Evolutionary conservation across 2,113 vertebrate species (phyloP).

Genomic region (Nicator chloris): DNA sequence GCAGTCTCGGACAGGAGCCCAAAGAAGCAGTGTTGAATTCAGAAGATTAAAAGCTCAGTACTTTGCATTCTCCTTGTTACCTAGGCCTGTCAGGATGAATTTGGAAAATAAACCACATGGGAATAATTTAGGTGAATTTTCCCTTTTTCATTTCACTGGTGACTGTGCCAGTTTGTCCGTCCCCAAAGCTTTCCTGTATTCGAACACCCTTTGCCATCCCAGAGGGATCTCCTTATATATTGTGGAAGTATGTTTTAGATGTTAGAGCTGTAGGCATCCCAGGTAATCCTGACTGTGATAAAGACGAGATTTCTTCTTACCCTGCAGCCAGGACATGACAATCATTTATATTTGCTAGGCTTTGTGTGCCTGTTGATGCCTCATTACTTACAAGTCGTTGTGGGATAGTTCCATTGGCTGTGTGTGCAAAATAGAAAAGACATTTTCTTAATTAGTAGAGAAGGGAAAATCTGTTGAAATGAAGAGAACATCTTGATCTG

Average conservation of each 20-base stretch:
- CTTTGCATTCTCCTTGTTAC: background rate
- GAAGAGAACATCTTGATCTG: background rate
- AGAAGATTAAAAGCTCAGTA: background rate
- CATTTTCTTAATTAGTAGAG: background rate
- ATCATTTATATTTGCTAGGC: background rate
- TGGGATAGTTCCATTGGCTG: background rate
- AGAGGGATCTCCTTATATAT: background rate
- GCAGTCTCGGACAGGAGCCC: constrained; percentile 10
- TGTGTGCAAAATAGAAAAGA: background rate
- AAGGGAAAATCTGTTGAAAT: background rate
- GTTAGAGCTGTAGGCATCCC: background rate
- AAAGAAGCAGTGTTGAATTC: background rate
- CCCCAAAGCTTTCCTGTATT: background rate
- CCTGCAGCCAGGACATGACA: background rate
- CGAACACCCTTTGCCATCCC: background rate
- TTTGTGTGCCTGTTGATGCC: background rate
- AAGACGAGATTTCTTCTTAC: background rate
- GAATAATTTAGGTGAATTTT: background rate
- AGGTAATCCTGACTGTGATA: background rate
- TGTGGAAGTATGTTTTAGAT: background rate
- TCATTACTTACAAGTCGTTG: background rate
- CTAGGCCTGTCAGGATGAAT: background rate
- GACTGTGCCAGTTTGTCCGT: background rate
- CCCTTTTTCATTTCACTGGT: background rate
- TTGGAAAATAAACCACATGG: background rate